These are phyloP conservation scores for Lordiphosa stackelbergi DNA, from an alignment of 1,140 invertebrate species.

Conservation along the genomic window DNA sequence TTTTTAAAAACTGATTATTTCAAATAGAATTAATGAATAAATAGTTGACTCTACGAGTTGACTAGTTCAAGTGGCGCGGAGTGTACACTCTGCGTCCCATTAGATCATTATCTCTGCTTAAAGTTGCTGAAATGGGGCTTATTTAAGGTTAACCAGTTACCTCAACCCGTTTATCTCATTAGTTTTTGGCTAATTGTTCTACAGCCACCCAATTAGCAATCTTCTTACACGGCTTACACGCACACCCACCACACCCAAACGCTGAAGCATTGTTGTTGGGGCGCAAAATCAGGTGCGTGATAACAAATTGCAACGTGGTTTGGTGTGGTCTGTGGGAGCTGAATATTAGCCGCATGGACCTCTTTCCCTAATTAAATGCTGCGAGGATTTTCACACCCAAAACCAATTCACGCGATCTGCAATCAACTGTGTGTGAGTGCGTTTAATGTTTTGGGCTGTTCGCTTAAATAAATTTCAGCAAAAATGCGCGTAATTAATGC, in stretches of 20 bases:
- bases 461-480: slow-evolving; percentile 65
- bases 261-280: slow-evolving; percentile 8
- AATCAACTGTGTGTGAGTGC: slow-evolving; percentile 10
- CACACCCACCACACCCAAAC: background rate
- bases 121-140: too few species aligned
- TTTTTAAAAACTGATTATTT: too few species aligned
- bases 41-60: too few species aligned
- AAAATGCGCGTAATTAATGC: slow-evolving; percentile 67
- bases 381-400: slow-evolving; percentile 44
- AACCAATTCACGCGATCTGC: slow-evolving; percentile 22
- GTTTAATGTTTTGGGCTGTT: slow-evolving; percentile 18
- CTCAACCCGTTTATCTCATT: slow-evolving; percentile 21
- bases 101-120: too few species aligned
- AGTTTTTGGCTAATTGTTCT: slow-evolving; percentile 40
- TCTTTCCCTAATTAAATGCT: slow-evolving; percentile 60
- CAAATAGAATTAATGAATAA: too few species aligned
- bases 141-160: background rate
- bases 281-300: slow-evolving; percentile 37
- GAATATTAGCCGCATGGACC: slow-evolving; percentile 50
- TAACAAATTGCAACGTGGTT: slow-evolving; percentile 40
- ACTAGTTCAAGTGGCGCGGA: too few species aligned
- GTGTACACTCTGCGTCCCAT: too few species aligned
- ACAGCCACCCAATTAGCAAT: slow-evolving; percentile 8
- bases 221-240: slow-evolving; percentile 21
- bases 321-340: slow-evolving; percentile 16